Evolutionary conservation across 2,113 vertebrate genomes (phyloP), one percentile per base, ranked within the genome.

Genomic region (Sinocyclocheilus anshuiensis): DNA sequence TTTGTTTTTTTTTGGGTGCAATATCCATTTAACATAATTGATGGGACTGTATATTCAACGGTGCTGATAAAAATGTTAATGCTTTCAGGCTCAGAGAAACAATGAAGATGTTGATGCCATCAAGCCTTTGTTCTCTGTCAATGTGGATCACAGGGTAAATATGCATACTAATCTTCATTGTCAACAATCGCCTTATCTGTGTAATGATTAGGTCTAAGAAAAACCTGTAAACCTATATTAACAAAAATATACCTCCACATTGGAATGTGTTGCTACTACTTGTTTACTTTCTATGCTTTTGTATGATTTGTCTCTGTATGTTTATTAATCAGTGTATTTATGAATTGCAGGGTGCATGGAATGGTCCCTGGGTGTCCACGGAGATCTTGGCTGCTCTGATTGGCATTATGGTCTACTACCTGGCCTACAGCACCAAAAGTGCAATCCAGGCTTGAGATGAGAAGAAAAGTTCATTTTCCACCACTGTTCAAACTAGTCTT

Each of bases 301-400:
- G 5, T 42, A 9, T 81, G 4, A 76, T 42, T 79, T 81, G 33
- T 84, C 8, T 4, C 42, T 24, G 12, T 11, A 72, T 69, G 2
- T 50, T 69, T 3, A 67, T 24, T 16, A 4, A 72, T 12, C 3
- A 16, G 18, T 55, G 24, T 29, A 65, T 59, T 20, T 85, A 85
- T 57, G 63, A 29, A 57, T 88, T 80, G 0, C 91, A 97, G 97
- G 97, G 97, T 61, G 95, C 95, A 0, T 97, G 96, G 97, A 97
- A 75, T 0, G 97, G 97, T 48, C 97, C 97, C 1, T 97, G 96
- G 97, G 96, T 98, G 71, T 96, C 97, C 10, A 98, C 97, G 0
- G 97, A 98, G 88, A 95, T 98, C n/a, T 90, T 97, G 89, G 97
- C 97, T 0, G 97, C 94, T 1, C 93, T 92, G 2, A 93, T 97